A percentile compares a stretch with the other conserved stretches of the same genome.
These are phyloP conservation scores for Zapus hudsonius DNA, from an alignment of 2,113 vertebrate genomes.

Conservation along the genomic window DNA sequence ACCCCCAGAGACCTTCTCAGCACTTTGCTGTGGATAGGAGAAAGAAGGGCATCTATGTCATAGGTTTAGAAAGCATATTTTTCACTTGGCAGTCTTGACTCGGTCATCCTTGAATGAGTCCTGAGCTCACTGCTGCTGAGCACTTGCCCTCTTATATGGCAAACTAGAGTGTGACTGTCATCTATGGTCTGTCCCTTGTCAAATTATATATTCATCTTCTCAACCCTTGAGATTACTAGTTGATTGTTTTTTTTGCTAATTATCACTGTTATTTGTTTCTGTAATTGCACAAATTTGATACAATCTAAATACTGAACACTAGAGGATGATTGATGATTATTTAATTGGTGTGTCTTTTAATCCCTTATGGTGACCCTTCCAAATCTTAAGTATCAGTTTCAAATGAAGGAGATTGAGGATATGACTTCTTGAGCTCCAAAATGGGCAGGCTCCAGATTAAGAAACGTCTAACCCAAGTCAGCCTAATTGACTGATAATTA, in stretches of 20 bases:
- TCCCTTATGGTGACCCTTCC: neutral
- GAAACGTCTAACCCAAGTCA: neutral
- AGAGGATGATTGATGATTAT: neutral
- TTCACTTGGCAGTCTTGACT: neutral
- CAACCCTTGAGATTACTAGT: conserved; percentile 4
- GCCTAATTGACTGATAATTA: neutral
- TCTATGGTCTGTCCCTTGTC: neutral
- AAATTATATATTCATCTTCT: neutral
- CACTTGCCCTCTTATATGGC: neutral
- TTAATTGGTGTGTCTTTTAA: conserved; percentile 9
- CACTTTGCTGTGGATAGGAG: too few relatives aligned
- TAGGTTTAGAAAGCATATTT: neutral
- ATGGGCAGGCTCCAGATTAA: neutral
- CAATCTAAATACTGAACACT: conserved; percentile 11
- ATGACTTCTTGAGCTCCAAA: neutral
- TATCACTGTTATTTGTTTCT: neutral
- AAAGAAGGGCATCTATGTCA: neutral
- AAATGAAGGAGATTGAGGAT: neutral
- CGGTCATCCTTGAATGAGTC: neutral
- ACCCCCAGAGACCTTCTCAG: too few relatives aligned
- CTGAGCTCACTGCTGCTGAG: neutral
- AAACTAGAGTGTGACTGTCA: neutral
- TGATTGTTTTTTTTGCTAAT: conserved; percentile 25
- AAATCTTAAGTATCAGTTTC: neutral
- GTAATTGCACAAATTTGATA: conserved; percentile 19